Base-by-base conservation (phyloP, 2,113 vertebrate genomes). In the Forbesichthys agassizii region DNA sequence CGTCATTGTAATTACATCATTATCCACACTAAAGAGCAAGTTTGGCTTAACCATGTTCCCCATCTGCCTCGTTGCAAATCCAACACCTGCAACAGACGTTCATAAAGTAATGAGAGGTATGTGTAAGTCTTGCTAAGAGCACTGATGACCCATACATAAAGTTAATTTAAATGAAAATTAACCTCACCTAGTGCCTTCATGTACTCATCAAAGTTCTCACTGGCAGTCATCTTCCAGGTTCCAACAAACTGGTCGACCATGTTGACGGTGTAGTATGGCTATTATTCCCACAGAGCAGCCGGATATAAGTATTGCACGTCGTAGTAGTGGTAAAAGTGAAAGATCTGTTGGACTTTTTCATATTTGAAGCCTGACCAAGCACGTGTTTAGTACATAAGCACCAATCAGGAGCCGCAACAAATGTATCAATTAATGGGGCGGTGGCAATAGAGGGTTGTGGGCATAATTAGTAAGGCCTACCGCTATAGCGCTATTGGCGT, bases 141-240 rank as follows among this genome's bases (percentile, higher is more conserved):
- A 2, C 27, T 27, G 27, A 27, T 27, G 27, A 27, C 27, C 1
- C n/a, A 71, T 59, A 4, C 1, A 74, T 12, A 42, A 16, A 11
- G 53, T 9, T 4, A 51, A 66, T n/a, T 9, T 12, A n/a, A 52
- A 9, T 0, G 16, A 48, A 33, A 20, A 48, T 6, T 14, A 1
- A 51, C 68, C 91, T 92, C 76, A 97, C 95, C 95, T 42, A 96
- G 51, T 68, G 91, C 93, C 81, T 95, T 95, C 96, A 97, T 96
- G 68, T 96, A 98, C 7, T 94, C 95, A 81, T 96, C 93, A 56
- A 96, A 95, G 71, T 94, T 90, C 46, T 97, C 95, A 1, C 93
- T 96, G 86, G 88, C 73, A 64, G 84, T 4, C 1, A 98, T 88
- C 74, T 93, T 95, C 96, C 95, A 98, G 27, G 83, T 94, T 52